phyloP scores from a whole-genome alignment of 1,140 invertebrate species.

The Microvelia longipes region DNA sequence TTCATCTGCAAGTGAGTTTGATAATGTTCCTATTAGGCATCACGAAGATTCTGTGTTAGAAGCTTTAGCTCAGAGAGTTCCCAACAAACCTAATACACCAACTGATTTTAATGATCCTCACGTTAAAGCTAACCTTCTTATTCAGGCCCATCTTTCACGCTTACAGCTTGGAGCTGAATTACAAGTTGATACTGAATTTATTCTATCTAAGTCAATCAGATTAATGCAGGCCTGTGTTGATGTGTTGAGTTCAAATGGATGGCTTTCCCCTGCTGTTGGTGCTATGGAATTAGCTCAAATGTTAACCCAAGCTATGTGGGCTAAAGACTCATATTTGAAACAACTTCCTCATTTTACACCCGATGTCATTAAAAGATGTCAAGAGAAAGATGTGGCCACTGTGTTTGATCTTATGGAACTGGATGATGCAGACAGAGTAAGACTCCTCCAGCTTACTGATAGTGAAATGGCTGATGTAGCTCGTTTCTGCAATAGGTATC shows the following conservation, averaged over 20 bases:
- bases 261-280: slow-evolving; percentile 91
- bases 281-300: slow-evolving; percentile 99
- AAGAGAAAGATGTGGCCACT: slow-evolving; percentile 59
- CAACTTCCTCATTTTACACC: slow-evolving; percentile 89
- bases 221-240: slow-evolving; percentile 98
- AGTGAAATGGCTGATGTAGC: slow-evolving; percentile 92
- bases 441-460: slow-evolving; percentile 68
- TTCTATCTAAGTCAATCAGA: slow-evolving; percentile 70
- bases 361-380: slow-evolving; percentile 79
- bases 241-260: slow-evolving; percentile 93
- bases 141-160: slow-evolving; percentile 91
- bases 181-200: slow-evolving; percentile 87
- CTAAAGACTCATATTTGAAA: slow-evolving; percentile 92
- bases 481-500: slow-evolving; percentile 95
- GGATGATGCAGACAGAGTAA: slow-evolving; percentile 82
- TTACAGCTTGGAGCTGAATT: slow-evolving; percentile 88
- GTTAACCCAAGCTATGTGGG: slow-evolving; percentile 99
- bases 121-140: slow-evolving; percentile 86
- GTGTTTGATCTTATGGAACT: slow-evolving; percentile 98
- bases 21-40: slow-evolving; percentile 84
- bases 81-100: slow-evolving; percentile 53
- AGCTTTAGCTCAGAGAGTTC: slow-evolving; percentile 57
- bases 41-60: slow-evolving; percentile 82
- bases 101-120: slow-evolving; percentile 89
- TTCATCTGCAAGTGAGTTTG: slow-evolving; percentile 92